Percentiles rank a stretch among this genome's conserved stretches.
Evolutionary conservation across 2,113 vertebrate genomes (phyloP).

Genomic region (Sceloporus tristichus): DNA sequence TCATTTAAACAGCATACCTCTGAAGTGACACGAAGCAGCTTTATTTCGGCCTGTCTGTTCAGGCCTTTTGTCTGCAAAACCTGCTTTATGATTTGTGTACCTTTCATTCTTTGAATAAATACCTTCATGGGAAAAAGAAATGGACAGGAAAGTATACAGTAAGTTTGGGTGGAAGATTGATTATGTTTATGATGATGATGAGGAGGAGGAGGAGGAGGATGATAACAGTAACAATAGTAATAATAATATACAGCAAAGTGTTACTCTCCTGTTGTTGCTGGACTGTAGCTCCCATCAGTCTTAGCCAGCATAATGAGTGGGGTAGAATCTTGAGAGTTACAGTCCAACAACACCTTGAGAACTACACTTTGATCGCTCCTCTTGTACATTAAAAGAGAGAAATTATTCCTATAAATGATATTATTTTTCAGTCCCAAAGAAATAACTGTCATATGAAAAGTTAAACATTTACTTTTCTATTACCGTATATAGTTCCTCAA

Average conservation of each 20-base stretch:
- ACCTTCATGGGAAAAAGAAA: constrained; percentile 2
- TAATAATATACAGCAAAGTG: too few species aligned
- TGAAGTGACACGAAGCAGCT: too few species aligned
- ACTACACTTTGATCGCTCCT: too few species aligned
- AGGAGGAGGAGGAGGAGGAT: too few species aligned
- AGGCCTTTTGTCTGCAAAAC: neutral
- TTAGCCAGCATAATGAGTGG: too few species aligned
- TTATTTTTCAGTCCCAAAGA: neutral
- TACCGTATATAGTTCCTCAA: neutral
- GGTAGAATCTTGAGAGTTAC: too few species aligned
- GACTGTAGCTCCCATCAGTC: too few species aligned
- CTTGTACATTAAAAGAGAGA: neutral
- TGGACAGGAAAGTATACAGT: neutral
- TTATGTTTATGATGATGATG: neutral
- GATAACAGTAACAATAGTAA: too few species aligned
- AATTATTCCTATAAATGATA: neutral
- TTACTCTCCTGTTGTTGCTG: too few species aligned
- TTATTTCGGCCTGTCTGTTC: too few species aligned
- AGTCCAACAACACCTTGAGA: too few species aligned
- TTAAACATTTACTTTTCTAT: neutral
- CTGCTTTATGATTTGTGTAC: neutral
- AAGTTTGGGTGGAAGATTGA: neutral
- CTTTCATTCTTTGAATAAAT: neutral
- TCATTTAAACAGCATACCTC: too few species aligned
- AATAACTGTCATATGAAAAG: neutral